Conservation (phyloP, 2,888 invertebrate genomes). For the Andrena haemorrhoa region DNA sequence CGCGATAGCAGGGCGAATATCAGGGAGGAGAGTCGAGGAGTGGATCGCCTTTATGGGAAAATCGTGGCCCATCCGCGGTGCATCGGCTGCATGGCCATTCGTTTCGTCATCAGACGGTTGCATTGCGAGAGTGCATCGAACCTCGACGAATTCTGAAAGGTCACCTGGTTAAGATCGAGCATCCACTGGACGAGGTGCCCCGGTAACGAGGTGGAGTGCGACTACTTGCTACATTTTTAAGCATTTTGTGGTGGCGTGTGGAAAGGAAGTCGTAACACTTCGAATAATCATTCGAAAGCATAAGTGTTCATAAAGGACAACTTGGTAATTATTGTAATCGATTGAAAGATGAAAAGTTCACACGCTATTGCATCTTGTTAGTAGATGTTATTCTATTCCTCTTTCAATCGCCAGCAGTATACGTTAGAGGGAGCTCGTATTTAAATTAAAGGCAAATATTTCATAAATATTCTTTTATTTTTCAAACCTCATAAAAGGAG, state of each 20-base stretch:
- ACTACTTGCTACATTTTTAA: neutral
- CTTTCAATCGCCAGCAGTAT: neutral
- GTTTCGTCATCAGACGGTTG: constrained; percentile 74
- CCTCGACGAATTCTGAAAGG: constrained; percentile 80
- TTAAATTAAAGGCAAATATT: constrained; percentile 1
- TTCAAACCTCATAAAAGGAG: neutral
- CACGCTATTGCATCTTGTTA: neutral
- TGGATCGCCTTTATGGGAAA: constrained; percentile 72
- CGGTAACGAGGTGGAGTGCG: constrained; percentile 6
- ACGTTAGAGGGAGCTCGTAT: neutral
- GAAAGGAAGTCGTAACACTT: no score
- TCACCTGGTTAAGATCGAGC: constrained; percentile 70
- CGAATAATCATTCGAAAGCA: neutral
- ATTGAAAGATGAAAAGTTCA: neutral
- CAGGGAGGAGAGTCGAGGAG: neutral
- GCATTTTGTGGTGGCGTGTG: no score
- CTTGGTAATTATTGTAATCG: neutral
- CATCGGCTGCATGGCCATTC: constrained; percentile 70
- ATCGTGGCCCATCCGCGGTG: constrained; percentile 65
- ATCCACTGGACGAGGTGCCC: neutral
- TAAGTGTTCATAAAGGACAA: neutral
- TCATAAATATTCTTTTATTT: neutral
- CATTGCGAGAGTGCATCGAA: constrained; percentile 76
- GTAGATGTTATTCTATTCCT: neutral
- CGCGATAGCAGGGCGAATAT: constrained; percentile 10